Evolutionary conservation across 2,888 invertebrate genomes (phyloP).

Genomic region (Hanleya hanleyi): DNA sequence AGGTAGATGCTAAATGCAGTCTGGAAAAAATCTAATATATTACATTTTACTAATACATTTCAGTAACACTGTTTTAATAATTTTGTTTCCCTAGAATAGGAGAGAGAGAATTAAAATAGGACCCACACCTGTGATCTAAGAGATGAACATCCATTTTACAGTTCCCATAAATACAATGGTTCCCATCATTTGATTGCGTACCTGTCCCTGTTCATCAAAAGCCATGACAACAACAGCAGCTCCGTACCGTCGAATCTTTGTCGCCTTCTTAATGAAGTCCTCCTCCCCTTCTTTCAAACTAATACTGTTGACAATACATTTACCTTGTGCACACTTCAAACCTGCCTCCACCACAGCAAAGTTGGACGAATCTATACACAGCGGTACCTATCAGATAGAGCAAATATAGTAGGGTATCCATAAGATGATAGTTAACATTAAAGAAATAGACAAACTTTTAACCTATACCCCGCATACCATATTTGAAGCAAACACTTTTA

Average conservation of each 20-base stretch:
- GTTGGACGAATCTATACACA: constrained; percentile 78
- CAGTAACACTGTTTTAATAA: too few relatives aligned
- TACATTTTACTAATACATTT: too few relatives aligned
- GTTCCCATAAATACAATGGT: too few relatives aligned
- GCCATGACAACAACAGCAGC: constrained; percentile 79
- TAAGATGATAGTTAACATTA: neutral
- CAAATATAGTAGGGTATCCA: neutral
- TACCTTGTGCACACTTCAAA: constrained; percentile 77
- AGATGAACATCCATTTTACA: too few relatives aligned
- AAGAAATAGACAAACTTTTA: neutral
- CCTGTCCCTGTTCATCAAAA: constrained; percentile 78
- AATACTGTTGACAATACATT: constrained; percentile 78
- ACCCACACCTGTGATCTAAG: too few relatives aligned
- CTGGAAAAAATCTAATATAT: too few relatives aligned
- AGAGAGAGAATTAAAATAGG: too few relatives aligned
- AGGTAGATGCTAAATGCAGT: too few relatives aligned
- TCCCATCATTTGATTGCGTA: too few relatives aligned
- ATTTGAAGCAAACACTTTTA: too few relatives aligned
- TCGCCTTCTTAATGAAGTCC: constrained; percentile 77
- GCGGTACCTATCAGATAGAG: constrained; percentile 73
- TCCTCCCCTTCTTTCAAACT: constrained; percentile 78
- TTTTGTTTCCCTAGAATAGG: too few relatives aligned
- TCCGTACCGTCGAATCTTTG: constrained; percentile 75
- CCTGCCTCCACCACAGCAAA: constrained; percentile 78
- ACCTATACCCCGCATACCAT: too few relatives aligned